Conservation (phyloP, 2,797 vertebrate species). For the Sebastes diploproa region DNA sequence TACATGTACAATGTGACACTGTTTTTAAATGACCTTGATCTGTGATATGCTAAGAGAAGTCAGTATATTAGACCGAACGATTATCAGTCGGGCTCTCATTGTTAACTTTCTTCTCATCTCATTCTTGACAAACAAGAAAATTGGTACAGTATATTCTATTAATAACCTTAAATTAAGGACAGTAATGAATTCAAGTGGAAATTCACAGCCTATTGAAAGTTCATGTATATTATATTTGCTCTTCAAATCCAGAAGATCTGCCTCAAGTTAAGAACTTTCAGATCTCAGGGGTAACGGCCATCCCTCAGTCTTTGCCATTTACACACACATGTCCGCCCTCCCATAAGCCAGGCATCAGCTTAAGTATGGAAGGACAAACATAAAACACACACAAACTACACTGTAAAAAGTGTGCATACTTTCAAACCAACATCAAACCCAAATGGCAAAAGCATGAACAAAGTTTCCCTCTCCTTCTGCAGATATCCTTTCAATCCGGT, state of each 20-base stretch:
- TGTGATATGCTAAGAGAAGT: neutral
- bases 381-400: neutral
- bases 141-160: neutral
- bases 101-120: neutral
- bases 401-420: neutral
- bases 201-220: neutral
- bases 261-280: neutral
- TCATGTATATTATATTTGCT: neutral
- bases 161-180: neutral
- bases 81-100: neutral
- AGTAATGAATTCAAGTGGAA: neutral
- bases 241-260: neutral
- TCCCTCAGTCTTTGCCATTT: neutral
- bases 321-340: neutral
- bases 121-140: neutral
- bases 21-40: neutral
- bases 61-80: neutral
- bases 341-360: neutral
- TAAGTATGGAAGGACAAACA: neutral
- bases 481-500: neutral
- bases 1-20: neutral
- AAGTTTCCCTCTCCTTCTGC: neutral
- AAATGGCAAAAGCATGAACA: neutral
- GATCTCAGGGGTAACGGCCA: neutral
- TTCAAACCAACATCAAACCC: neutral